These are phyloP conservation scores for Cebidichthys violaceus DNA, from an alignment of 2,113 vertebrate genomes.

Conservation along the genomic window DNA sequence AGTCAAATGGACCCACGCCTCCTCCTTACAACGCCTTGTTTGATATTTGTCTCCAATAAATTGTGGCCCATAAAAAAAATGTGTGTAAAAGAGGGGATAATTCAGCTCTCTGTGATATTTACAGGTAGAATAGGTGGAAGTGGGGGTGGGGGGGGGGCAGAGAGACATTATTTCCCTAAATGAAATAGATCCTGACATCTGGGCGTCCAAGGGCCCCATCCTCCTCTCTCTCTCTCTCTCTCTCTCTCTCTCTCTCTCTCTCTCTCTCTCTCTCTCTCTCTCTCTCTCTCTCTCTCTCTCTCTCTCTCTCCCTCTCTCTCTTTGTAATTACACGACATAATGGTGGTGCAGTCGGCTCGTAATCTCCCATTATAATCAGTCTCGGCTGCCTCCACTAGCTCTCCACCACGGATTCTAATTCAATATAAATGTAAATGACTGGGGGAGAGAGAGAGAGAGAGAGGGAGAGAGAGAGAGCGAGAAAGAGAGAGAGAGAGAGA, in stretches of 20 bases:
- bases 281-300: conserved; percentile 24
- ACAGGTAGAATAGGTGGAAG: conserved; percentile 54
- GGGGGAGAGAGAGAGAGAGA: conserved; percentile 7
- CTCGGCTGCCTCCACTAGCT: conserved; percentile 75
- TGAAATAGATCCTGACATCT: conserved; percentile 73
- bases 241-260: conserved; percentile 26
- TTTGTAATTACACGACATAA: conserved; percentile 81
- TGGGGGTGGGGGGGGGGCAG: conserved; percentile 37
- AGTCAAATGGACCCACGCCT: conserved; percentile 44
- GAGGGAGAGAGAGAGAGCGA: neutral
- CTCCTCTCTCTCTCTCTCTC: conserved; percentile 21
- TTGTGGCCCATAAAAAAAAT: conserved; percentile 52
- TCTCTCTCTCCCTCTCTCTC: conserved; percentile 35
- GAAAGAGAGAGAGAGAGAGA: neutral
- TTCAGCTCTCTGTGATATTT: conserved; percentile 62
- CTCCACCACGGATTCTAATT: conserved; percentile 77
- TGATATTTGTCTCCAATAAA: conserved; percentile 67
- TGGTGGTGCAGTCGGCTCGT: conserved; percentile 74
- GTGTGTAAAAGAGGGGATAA: conserved; percentile 15
- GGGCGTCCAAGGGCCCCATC: conserved; percentile 51
- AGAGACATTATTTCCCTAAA: conserved; percentile 70
- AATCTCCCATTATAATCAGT: conserved; percentile 82
- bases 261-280: conserved; percentile 40
- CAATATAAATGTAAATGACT: conserved; percentile 85
- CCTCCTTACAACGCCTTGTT: conserved; percentile 30